These are phyloP conservation scores for Pantelozetes paolii DNA, from an alignment of 2,888 invertebrate species.

Conservation along the genomic window DNA sequence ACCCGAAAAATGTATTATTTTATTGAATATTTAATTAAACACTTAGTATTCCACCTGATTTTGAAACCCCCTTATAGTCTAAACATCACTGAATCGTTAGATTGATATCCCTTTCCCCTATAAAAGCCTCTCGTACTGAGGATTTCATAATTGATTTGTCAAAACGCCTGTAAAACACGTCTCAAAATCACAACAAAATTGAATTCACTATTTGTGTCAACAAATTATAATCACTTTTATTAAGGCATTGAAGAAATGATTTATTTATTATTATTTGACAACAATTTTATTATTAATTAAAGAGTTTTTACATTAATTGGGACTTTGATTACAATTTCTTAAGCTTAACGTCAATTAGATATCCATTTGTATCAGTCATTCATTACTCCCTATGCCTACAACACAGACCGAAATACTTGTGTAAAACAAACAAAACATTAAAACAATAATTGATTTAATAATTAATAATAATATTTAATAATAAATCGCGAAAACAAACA, in stretches of 20 bases:
- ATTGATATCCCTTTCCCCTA: too few relatives aligned
- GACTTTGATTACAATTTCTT: neutral
- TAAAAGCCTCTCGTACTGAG: too few relatives aligned
- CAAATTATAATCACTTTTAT: neutral
- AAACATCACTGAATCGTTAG: too few relatives aligned
- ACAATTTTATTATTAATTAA: neutral
- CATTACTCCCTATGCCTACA: neutral
- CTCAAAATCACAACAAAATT: neutral
- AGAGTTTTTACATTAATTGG: neutral
- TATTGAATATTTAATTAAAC: too few relatives aligned
- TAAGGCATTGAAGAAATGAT: neutral
- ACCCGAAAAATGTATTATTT: too few relatives aligned
- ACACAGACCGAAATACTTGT: too few relatives aligned
- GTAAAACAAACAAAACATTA: too few relatives aligned
- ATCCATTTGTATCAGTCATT: neutral
- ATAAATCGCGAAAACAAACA: too few relatives aligned
- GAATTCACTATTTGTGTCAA: neutral
- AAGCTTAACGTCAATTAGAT: neutral
- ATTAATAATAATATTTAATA: too few relatives aligned
- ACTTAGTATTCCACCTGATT: too few relatives aligned
- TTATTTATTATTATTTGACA: neutral
- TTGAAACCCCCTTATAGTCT: too few relatives aligned
- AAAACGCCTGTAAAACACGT: slow-evolving; percentile 21
- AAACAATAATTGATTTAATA: too few relatives aligned
- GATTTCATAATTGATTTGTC: neutral